Base-by-base conservation (phyloP, 1,140 invertebrate species). In the Drosophila tropicalis region DNA sequence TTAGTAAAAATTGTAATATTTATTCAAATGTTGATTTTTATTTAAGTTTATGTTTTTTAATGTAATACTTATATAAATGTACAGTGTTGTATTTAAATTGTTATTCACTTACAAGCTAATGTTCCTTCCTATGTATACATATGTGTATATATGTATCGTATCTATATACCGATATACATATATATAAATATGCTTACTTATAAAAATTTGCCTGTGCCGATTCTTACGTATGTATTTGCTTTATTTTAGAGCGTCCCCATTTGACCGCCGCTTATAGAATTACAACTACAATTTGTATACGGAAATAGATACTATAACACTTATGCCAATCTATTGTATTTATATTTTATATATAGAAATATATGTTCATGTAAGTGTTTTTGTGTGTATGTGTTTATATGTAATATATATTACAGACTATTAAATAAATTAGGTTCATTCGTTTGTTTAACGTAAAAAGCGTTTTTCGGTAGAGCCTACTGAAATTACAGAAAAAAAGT, bases 21-120 rank as follows among this genome's bases (percentile, higher is more conserved):
- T 84, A 84, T 80, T 83, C 72, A 84, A 83, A 83, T 72, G 66
- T 84, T 83, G 76, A 84, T 84, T 83, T 83, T 83, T 15, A 78
- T 83, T 83, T 75, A 76, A 72, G 68, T 76, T 79, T 76, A 65
- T 75, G 63, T 71, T 78, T 6, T 29, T 70, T 72, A 66, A 69
- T 70, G 47, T 79, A 67, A 70, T 84, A 83, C 68, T 72, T 76
- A 76, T 79, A 76, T 73, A 83, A 70, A 74, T 76, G 64, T 80
- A 84, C 64, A 84, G 68, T 84, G 83, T 79, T 83, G 61, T 83
- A 72, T 79, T 83, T 66, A 72, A 84, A 76, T 60, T 62, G 15
- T 36, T 58, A 58, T 58, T 58, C 32, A 36, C 32, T 58, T 51
- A 32, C 36, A 75, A 70, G 36, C 62, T 78, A 67, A 61, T 79